These are phyloP conservation scores for Arvicanthis niloticus DNA, from an alignment of 2,113 vertebrate species.

Conservation along the genomic window DNA sequence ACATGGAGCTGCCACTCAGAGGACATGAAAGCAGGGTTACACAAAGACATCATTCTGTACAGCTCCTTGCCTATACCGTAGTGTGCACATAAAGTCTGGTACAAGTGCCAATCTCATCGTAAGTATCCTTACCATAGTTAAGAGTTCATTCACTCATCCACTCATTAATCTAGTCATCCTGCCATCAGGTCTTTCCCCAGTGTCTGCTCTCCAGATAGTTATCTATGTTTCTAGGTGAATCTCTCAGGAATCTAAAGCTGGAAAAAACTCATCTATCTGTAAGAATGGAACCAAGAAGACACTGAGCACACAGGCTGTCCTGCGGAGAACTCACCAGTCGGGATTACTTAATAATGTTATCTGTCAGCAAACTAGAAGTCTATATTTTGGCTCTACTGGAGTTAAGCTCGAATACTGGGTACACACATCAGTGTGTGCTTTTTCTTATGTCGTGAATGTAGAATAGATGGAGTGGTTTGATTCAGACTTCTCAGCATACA, in stretches of 20 bases:
- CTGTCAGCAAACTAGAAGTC: background rate
- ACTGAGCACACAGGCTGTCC: background rate
- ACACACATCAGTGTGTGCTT: background rate
- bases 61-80: background rate
- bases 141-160: too few species aligned
- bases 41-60: accelerated
- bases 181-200: background rate
- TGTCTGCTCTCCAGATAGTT: background rate
- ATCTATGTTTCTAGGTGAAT: background rate
- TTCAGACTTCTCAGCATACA: background rate
- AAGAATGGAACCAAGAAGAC: background rate
- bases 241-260: background rate
- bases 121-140: background rate
- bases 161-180: too few species aligned
- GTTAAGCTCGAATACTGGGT: background rate
- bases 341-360: background rate
- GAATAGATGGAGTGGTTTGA: background rate
- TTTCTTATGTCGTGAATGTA: background rate
- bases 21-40: background rate
- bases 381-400: background rate
- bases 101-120: background rate
- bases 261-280: background rate
- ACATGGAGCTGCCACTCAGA: background rate
- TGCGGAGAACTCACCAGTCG: background rate
- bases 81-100: background rate